Evolutionary conservation across 2,888 invertebrate genomes (phyloP).

Genomic region (Dolomedes plantarius): DNA sequence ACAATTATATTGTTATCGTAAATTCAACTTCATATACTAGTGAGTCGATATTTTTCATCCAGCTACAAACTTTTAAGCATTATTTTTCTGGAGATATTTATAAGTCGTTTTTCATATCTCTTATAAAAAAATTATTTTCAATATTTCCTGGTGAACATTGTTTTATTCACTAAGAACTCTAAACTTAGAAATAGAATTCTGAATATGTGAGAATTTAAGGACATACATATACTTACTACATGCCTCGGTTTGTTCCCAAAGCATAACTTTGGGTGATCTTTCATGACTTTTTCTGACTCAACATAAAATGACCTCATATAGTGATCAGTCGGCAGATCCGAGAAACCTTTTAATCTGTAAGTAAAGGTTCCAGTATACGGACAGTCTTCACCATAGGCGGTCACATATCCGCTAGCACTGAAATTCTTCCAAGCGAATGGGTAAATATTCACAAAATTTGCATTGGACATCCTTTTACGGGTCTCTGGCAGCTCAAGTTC

Average conservation of each 20-base stretch:
- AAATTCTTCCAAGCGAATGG: conserved; percentile 92
- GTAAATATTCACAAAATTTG: conserved; percentile 84
- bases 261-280: conserved; percentile 81
- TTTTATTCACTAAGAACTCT: too few species aligned
- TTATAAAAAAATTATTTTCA: too few species aligned
- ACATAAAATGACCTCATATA: conserved; percentile 89
- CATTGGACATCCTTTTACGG: conserved; percentile 82
- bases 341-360: conserved; percentile 91
- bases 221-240: conserved; percentile 80
- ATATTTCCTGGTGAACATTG: too few species aligned
- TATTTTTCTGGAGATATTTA: too few species aligned
- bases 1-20: too few species aligned
- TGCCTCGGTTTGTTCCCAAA: conserved; percentile 85
- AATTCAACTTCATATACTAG: too few species aligned
- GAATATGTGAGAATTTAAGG: neutral
- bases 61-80: too few species aligned
- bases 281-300: conserved; percentile 81
- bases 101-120: too few species aligned
- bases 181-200: too few species aligned
- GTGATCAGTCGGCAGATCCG: conserved; percentile 89
- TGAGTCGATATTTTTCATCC: too few species aligned
- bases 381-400: conserved; percentile 91
- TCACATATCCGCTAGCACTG: conserved; percentile 77
- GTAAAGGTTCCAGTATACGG: conserved; percentile 91
- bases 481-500: conserved; percentile 93